phyloP scores from a whole-genome alignment of 2,797 vertebrate genomes.

The Schizopygopsis pylzovi region DNA sequence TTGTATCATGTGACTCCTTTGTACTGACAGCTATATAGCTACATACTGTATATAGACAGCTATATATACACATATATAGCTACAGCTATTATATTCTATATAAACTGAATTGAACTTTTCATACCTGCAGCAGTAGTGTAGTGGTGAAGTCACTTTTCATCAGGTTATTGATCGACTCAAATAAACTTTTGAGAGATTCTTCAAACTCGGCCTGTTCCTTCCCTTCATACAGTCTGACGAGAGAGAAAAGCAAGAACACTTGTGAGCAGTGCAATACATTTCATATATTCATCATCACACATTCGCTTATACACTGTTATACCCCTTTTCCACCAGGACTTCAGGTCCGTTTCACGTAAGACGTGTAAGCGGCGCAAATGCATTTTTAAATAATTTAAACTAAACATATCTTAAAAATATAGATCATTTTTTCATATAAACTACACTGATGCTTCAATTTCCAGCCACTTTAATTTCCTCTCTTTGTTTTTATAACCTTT shows the following conservation, averaged over 20 bases:
- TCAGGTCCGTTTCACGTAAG: not conserved
- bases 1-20: no score
- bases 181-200: slow-evolving; percentile 91
- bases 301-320: not conserved
- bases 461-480: not conserved
- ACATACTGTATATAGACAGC: no score
- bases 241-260: slow-evolving; percentile 32
- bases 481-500: not conserved
- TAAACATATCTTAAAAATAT: not conserved
- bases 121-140: slow-evolving; percentile 90
- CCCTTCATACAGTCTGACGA: slow-evolving; percentile 90
- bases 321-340: not conserved
- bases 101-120: slow-evolving; percentile 19
- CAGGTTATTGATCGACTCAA: slow-evolving; percentile 96
- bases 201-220: slow-evolving; percentile 96
- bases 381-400: not conserved
- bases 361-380: not conserved
- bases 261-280: not conserved
- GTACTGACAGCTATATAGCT: no score
- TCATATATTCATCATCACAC: not conserved
- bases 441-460: not conserved
- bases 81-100: not conserved
- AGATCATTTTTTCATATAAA: not conserved
- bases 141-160: slow-evolving; percentile 91
- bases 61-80: not conserved